phyloP scores from a whole-genome alignment of 1,140 invertebrate genomes.

The Vanessa atalanta region DNA sequence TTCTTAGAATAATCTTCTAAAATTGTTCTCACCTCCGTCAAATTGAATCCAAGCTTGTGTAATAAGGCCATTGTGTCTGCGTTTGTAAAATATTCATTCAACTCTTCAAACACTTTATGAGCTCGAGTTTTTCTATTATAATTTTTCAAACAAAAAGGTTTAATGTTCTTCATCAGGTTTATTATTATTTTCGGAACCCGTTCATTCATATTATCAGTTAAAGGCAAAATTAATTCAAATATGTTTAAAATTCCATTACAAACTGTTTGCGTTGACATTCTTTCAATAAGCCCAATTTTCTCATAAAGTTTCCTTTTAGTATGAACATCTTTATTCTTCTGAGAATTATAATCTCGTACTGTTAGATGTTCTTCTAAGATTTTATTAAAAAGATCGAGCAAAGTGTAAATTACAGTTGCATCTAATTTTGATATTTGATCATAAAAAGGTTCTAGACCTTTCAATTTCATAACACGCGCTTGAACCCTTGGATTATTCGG shows the following conservation, averaged over 20 bases:
- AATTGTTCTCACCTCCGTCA: slow-evolving; percentile 40
- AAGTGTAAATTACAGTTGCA: slow-evolving; percentile 39
- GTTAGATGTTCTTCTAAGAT: slow-evolving; percentile 62
- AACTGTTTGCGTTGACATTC: slow-evolving; percentile 51
- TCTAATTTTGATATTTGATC: slow-evolving; percentile 61
- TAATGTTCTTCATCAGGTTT: slow-evolving; percentile 53
- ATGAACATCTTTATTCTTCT: slow-evolving; percentile 41
- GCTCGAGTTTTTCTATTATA: slow-evolving; percentile 48
- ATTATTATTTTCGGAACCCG: slow-evolving; percentile 46
- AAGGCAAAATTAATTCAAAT: slow-evolving; percentile 46
- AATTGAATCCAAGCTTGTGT: slow-evolving; percentile 37
- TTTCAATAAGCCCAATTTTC: slow-evolving; percentile 62
- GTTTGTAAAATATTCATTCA: slow-evolving; percentile 45
- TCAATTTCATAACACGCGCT: slow-evolving; percentile 62
- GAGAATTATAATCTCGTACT: slow-evolving; percentile 40
- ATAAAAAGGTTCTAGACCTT: slow-evolving; percentile 66
- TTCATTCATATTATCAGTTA: slow-evolving; percentile 33
- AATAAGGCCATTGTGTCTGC: slow-evolving; percentile 34
- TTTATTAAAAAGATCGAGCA: slow-evolving; percentile 62
- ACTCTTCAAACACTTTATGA: slow-evolving; percentile 41
- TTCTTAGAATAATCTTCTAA: slow-evolving; percentile 44
- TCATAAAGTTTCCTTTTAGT: slow-evolving; percentile 53
- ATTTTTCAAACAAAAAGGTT: slow-evolving; percentile 54
- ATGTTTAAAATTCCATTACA: slow-evolving; percentile 65
- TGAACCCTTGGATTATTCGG: slow-evolving; percentile 62